A percentile compares a stretch with the other conserved stretches of the same genome.
Evolutionary conservation across 64 coral and sea anemone genomes (phyloP).

Genomic region (Stichodactyla mertensii): DNA sequence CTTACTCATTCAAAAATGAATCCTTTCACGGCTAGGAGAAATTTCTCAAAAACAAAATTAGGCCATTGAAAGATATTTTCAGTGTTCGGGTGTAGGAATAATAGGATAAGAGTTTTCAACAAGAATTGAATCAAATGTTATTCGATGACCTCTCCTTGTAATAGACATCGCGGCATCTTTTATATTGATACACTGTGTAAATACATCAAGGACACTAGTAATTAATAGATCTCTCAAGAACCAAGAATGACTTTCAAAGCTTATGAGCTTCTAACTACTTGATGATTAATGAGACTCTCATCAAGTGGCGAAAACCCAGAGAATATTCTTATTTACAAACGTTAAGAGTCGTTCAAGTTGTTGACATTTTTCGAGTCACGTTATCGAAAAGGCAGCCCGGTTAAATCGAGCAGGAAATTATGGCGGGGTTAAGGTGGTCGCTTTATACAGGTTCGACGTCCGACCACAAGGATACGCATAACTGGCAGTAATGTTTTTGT

Average conservation of each 20-base stretch:
- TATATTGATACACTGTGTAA: conserved; percentile 2
- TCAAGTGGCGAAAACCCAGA: neutral
- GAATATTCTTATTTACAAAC: neutral
- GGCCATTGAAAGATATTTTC: neutral
- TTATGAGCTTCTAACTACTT: neutral
- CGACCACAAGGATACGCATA: no score
- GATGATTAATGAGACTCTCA: neutral
- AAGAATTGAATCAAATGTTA: neutral
- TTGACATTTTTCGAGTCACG: neutral
- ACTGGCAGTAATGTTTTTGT: no score
- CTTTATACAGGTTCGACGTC: no score
- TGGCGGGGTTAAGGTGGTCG: no score
- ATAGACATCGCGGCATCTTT: neutral
- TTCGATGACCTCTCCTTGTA: neutral
- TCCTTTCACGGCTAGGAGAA: neutral
- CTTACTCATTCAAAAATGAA: neutral
- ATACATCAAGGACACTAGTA: neutral
- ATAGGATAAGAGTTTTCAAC: neutral
- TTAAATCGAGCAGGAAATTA: no score
- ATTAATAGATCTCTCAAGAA: neutral
- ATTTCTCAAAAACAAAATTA: neutral
- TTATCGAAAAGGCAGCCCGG: no score
- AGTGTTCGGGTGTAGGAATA: neutral
- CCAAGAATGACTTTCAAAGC: neutral
- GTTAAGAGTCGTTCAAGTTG: neutral